Base-by-base conservation (phyloP, 2,797 vertebrate species). In the Rhinoraja longicauda region DNA sequence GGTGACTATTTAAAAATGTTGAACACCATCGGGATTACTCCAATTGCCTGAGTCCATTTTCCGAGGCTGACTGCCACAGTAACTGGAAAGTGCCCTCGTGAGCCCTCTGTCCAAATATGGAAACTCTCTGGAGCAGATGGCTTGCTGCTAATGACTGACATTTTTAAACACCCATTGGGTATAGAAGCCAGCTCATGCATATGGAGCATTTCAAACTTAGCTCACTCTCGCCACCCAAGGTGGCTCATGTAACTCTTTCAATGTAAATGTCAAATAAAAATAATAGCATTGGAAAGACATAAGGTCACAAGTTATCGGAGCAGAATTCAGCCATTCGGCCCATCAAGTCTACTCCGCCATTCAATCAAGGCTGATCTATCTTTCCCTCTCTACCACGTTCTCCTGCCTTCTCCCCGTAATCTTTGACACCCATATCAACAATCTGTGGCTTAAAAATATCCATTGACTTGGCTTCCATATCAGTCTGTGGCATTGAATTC, bases 71-170 rank as follows among this genome's bases (percentile, higher is more conserved):
- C 32, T 88, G 84, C 62, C 36, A 36, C 84, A 64, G n/a, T 62
- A 88, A 88, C 59, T 88, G 59, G 84, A 88, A 62, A 67, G 62
- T 67, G 84, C 62, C 84, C 84, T 88, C 21, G 32, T 88, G 84
- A 88, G 84, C 5, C 59, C 21, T n/a, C 84, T 36, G 32, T 67
- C 59, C 59, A 88, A 88, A 36, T 88, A 67, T 88, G 62, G 84
- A 62, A 67, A 88, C 88, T 15, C 81, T 84, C 81, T n/a, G 81
- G 7, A 88, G 62, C 84, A 88, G 84, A 64, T 88, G 84, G 84
- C 62, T 88, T 88, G 15, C 15, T 88, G 9, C n/a, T 67, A 64
- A 88, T 88, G 84, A 88, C 59, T 88, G 84, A 67, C 84, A 88
- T 88, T 67, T 88, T 86, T 67, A 67, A 88, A 36, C 67, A 62